Base-by-base conservation (phyloP, 2,797 vertebrate genomes). In the Philypnodon macrostomus region DNA sequence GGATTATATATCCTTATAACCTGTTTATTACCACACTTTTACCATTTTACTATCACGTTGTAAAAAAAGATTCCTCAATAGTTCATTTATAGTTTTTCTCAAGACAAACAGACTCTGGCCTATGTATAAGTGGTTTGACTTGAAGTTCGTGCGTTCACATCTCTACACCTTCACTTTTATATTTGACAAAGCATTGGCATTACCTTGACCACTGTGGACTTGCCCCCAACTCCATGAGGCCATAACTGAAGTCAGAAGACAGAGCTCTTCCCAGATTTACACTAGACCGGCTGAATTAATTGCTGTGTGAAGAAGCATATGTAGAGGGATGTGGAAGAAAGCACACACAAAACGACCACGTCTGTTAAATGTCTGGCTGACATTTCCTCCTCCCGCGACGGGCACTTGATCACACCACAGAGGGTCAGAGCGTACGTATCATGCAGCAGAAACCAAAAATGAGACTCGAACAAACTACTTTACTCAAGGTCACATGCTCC, bases 351-450 rank as follows among this genome's bases (percentile, higher is more conserved):
- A 79, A 78, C 70, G 78, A 67, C 70, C 75, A n/a, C n/a, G 74
- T 77, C 88, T 90, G 89, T 88, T 89, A 90, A 90, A 91, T 89
- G 89, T 91, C 88, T 88, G 68, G 14, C 86, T 90, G 89, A 90
- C 90, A 89, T 91, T 90, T 90, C 70, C 68, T 73, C 71, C 70
- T 69, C 54, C 19, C 71, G 57, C n/a, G 51, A 55, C 51, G 2
- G 26, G 18, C 57, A 44, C 70, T 63, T 75, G 54, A 58, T 13
- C 70, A 63, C 58, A 62, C 79, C 79, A 82, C 48, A 40, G 64
- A 81, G 73, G 80, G 61, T 8, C 18, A n/a, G n/a, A n/a, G n/a
- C n/a, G n/a, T n/a, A n/a, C n/a, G n/a, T n/a, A n/a, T n/a, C n/a
- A n/a, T n/a, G n/a, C n/a, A n/a, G n/a, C n/a, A n/a, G n/a, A n/a